Evolutionary conservation across 2,888 invertebrate genomes (phyloP), one percentile per base, ranked within the genome.

Genomic region (Melanophora roralis): DNA sequence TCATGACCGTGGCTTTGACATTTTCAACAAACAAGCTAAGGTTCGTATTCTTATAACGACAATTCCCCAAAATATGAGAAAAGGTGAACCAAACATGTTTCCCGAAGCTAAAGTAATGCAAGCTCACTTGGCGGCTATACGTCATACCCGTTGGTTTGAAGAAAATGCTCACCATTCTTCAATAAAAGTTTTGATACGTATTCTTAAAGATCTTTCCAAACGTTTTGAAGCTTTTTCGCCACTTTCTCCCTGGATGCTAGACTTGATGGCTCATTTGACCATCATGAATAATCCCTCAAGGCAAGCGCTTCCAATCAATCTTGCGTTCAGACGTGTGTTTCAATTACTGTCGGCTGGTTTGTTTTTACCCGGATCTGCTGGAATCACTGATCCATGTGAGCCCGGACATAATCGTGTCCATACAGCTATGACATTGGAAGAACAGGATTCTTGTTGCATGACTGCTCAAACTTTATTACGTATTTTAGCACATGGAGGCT

Each of bases 141-240:
- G 98, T 27, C 99, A 99, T 90, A 96, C 97, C 76, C 93, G 98
- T 32, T 99, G 99, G 99, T 98, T 98, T 89, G 98, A 98, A 88
- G 98, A 98, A 89, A 98, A 98, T 87, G 98, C 97, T 0, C 97
- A 97, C 88, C 98, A 98, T 89, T 98, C 98, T 5, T 97, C 97
- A 21, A 97, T 98, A 78, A 98, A 98, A 92, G 96, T 97, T 6
- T 90, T 99, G 12, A 98, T 99, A 84, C 93, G 99, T 1, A 92
- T 99, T 23, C 91, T 99, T n/a, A 93, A 98, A 81, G 99, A 99
- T 91, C 92, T 99, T 85, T 94, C 96, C 84, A 93, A 93, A 65
- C 93, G 99, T 14, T 98, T 97, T 91, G 93, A 95, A 81, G 98
- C 98, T 0, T 93, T 99, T 77, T 93, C 96, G 78, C 95, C 97